Conservation (phyloP, 1,140 invertebrate genomes). For the Rhagoletis zephyria region DNA sequence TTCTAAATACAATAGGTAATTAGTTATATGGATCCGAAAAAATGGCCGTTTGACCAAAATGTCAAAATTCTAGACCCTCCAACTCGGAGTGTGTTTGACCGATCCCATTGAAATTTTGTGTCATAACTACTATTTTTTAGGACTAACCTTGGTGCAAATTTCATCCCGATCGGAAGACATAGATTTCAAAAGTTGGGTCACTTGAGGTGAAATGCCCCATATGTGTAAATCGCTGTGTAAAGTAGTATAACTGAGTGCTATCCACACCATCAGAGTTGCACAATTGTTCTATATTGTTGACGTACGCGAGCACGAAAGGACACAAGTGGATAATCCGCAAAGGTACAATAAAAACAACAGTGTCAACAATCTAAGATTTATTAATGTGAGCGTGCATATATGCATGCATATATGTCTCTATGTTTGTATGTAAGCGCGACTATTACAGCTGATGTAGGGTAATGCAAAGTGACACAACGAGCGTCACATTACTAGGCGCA, state of each 20-base stretch:
- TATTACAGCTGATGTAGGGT: not conserved
- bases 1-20: too few species aligned
- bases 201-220: too few species aligned
- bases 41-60: too few species aligned
- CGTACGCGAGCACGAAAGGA: not conserved
- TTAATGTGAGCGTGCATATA: not conserved
- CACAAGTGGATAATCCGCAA: slow-evolving; percentile 41
- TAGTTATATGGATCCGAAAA: too few species aligned
- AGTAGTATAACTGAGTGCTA: not conserved
- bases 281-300: not conserved
- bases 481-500: not conserved
- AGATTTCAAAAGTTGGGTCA: too few species aligned
- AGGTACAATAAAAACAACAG: slow-evolving; percentile 5
- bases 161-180: too few species aligned
- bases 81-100: too few species aligned
- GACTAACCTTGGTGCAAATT: too few species aligned
- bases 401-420: not conserved
- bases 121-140: too few species aligned
- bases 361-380: slow-evolving; percentile 7
- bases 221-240: not conserved
- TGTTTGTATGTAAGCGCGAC: not conserved
- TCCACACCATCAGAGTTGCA: not conserved
- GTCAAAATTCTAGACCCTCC: too few species aligned
- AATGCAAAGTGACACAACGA: not conserved
- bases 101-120: too few species aligned